These are phyloP conservation scores for Leucophenga montana DNA, from an alignment of 2,888 invertebrate species.

Conservation along the genomic window DNA sequence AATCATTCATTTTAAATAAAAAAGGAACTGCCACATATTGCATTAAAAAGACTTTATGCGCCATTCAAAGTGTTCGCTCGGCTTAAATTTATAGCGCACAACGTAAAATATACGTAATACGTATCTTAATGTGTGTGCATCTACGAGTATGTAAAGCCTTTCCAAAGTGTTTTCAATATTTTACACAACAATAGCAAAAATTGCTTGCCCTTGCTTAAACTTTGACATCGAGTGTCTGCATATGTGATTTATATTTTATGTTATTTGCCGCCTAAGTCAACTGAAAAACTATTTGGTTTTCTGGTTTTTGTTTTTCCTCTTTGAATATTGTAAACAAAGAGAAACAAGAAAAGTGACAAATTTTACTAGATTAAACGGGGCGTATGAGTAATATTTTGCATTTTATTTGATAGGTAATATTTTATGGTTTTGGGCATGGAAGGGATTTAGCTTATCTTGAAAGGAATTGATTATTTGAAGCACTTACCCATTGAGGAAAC, in stretches of 20 bases:
- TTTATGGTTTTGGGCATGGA: neutral
- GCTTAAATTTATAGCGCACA: conserved; percentile 8
- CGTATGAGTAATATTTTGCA: neutral
- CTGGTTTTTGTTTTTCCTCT: neutral
- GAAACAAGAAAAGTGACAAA: neutral
- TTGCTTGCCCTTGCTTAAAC: conserved; percentile 16
- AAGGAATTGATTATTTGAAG: too few species aligned
- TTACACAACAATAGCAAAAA: neutral
- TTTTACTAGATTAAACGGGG: neutral
- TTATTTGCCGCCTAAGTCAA: conserved; percentile 58
- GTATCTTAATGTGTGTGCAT: conserved; percentile 42
- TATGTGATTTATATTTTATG: conserved; percentile 51
- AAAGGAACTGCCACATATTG: neutral
- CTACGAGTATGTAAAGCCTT: too few species aligned
- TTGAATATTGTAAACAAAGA: neutral
- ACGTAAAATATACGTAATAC: conserved; percentile 40
- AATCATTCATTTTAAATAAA: neutral
- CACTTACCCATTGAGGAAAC: too few species aligned
- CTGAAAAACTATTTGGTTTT: conserved; percentile 50
- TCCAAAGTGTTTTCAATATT: too few species aligned
- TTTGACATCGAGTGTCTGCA: conserved; percentile 11
- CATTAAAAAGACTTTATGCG: neutral
- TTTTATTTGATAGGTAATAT: neutral
- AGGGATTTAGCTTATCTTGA: too few species aligned
- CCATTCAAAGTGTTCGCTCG: neutral